Evolutionary conservation across 2,888 invertebrate genomes (phyloP).

Genomic region (Itoplectis maculator): DNA sequence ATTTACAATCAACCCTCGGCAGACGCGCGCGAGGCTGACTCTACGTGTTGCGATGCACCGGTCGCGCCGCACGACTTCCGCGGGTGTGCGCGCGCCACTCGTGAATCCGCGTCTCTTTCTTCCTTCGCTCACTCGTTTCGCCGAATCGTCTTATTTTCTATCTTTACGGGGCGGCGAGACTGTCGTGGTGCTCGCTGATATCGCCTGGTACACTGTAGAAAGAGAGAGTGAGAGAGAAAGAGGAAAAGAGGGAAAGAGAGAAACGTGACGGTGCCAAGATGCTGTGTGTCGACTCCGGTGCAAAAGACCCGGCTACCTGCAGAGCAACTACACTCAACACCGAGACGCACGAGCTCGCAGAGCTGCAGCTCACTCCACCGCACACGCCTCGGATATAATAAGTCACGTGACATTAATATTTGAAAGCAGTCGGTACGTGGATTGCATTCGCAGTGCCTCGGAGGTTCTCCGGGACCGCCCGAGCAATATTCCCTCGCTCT

Average conservation of each 20-base stretch:
- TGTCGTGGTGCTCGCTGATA: conserved; percentile 53
- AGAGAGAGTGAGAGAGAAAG: too few relatives aligned
- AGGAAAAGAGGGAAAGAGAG: too few relatives aligned
- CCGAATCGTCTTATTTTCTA: conserved; percentile 55
- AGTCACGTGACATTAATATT: conserved; percentile 85
- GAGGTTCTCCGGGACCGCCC: conserved; percentile 66
- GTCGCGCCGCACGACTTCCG: conserved; percentile 60
- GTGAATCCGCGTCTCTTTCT: conserved; percentile 56
- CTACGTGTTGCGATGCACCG: conserved; percentile 62
- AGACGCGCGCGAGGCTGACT: conserved; percentile 29
- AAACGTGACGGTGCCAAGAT: conserved; percentile 69
- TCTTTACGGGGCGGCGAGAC: conserved; percentile 30
- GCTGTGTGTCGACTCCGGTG: conserved; percentile 56
- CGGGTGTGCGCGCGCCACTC: conserved; percentile 38
- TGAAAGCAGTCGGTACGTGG: conserved; percentile 84
- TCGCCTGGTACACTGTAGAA: conserved; percentile 22
- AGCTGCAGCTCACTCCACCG: conserved; percentile 78
- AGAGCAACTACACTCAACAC: too few relatives aligned
- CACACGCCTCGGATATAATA: conserved; percentile 83
- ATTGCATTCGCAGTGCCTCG: conserved; percentile 82
- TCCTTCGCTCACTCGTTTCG: conserved; percentile 43
- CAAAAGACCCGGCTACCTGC: conserved; percentile 23
- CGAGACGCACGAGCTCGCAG: not conserved
- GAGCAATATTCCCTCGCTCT: conserved; percentile 60
- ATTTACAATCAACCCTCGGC: conserved; percentile 78